Percentiles rank a stretch among this genome's conserved stretches.
Conservation (phyloP, 2,797 vertebrate genomes). For the Tarsius wallacei region DNA sequence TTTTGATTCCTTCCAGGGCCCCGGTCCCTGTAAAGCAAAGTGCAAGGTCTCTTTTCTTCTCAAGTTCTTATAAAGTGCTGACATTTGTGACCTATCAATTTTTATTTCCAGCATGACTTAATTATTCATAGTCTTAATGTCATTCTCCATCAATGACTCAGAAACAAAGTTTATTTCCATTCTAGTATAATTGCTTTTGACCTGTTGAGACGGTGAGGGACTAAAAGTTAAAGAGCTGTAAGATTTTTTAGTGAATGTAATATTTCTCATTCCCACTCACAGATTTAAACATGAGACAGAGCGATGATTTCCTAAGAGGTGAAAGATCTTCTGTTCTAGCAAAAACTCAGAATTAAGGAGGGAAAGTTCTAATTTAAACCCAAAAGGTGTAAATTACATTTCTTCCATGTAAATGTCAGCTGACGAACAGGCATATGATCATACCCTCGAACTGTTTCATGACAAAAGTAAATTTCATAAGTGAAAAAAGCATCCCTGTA, state of each 20-base stretch:
- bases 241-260: neutral
- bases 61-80: neutral
- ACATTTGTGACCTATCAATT: neutral
- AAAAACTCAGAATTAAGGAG: neutral
- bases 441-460: neutral
- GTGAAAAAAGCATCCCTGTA: slow-evolving; percentile 38
- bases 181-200: slow-evolving; percentile 55
- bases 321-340: neutral
- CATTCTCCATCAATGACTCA: slow-evolving; percentile 8
- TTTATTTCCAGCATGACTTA: slow-evolving; percentile 50
- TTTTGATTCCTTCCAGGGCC: neutral
- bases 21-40: neutral
- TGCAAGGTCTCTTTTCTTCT: neutral
- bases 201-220: neutral
- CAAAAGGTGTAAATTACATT: slow-evolving; percentile 39
- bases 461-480: slow-evolving; percentile 37
- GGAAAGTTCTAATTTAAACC: neutral
- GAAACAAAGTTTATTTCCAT: slow-evolving; percentile 43
- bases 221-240: slow-evolving; percentile 30
- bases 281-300: neutral
- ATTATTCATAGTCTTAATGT: slow-evolving; percentile 53
- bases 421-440: neutral
- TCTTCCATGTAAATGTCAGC: slow-evolving; percentile 8
- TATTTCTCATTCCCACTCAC: slow-evolving; percentile 33
- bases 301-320: slow-evolving; percentile 8